Evolutionary conservation across 1,140 invertebrate genomes (phyloP), one percentile per base, ranked within the genome.

Genomic region (Drosophila saltans): DNA sequence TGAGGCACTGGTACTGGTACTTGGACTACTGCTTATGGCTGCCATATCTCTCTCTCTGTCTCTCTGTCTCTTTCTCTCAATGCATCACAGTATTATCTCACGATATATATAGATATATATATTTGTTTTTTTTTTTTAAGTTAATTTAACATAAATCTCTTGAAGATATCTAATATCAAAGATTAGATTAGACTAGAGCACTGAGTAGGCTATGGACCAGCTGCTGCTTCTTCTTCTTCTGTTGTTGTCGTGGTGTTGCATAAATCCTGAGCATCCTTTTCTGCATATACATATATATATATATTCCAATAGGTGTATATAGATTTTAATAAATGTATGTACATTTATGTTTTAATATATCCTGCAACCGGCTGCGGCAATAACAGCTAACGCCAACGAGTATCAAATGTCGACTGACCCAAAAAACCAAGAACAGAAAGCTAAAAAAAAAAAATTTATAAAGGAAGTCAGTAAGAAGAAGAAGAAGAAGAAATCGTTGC

Each of bases 341-440:
- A 36, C 33, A 36, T 36, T 36, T 36, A 36, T 36, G 33, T 36
- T 36, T 36, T 36, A 36, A 36, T 36, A 1, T 36, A 6, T 36
- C 6, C 16, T 5, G 40, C 10, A 56, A 66, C 73, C 69, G 63
- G 65, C 62, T 62, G 45, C 57, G 59, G 57, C 43, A 55, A 41
- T 30, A 63, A 36, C 55, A 72, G 57, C 33, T 62, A 57, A 75
- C 55, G 64, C 57, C 57, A 59, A 59, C 71, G 75, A 74, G 69
- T 69, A 73, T 74, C 70, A 62, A 69, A 69, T 65, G 33, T 61
- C 68, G 62, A 65, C 62, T 61, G 75, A 78, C 75, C 75, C 74
- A 78, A 74, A 78, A 75, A 70, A 16, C 28, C 26, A 52, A 52
- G 39, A 60, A 28, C 4, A 52, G 33, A 63, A 40, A 71, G 16